Conservation (phyloP, 92 coral and sea anemone species). For the Epizoanthus illoricatus region DNA sequence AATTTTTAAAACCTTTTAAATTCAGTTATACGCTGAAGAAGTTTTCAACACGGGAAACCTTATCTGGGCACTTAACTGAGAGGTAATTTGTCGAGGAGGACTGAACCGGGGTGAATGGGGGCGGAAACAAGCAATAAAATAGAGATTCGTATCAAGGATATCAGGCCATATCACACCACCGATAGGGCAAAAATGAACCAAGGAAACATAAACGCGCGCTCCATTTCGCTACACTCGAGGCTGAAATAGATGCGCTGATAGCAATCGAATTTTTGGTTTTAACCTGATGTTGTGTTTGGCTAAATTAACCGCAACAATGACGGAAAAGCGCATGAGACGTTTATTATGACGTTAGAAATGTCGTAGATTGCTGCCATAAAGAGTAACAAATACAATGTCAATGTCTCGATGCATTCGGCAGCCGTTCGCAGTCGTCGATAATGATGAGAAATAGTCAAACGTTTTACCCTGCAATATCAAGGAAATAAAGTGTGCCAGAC, state of each 20-base stretch:
- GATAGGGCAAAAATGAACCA: slow-evolving; percentile 19
- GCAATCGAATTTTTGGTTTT: background rate
- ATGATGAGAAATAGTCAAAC: too few species aligned
- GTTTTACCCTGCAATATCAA: too few species aligned
- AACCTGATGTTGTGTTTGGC: slow-evolving; percentile 1
- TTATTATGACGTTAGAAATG: background rate
- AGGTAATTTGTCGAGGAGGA: slow-evolving; percentile 7
- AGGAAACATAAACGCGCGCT: slow-evolving; percentile 11
- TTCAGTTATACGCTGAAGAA: slow-evolving; percentile 11
- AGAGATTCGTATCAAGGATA: slow-evolving; percentile 30
- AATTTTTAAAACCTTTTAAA: too few species aligned
- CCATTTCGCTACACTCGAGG: background rate
- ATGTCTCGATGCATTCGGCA: too few species aligned
- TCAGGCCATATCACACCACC: slow-evolving; percentile 22
- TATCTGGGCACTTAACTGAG: slow-evolving; percentile 11
- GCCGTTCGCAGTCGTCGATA: too few species aligned
- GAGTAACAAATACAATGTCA: too few species aligned
- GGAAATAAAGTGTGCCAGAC: too few species aligned
- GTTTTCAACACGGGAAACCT: slow-evolving; percentile 34
- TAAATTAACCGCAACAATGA: background rate
- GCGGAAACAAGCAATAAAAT: slow-evolving; percentile 45
- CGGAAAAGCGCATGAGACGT: slow-evolving; percentile 1
- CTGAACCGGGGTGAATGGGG: background rate
- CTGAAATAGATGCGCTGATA: background rate
- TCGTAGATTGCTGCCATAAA: slow-evolving; percentile 4